These are phyloP conservation scores for Erebia ligea DNA, from an alignment of 2,888 invertebrate species.

Conservation along the genomic window DNA sequence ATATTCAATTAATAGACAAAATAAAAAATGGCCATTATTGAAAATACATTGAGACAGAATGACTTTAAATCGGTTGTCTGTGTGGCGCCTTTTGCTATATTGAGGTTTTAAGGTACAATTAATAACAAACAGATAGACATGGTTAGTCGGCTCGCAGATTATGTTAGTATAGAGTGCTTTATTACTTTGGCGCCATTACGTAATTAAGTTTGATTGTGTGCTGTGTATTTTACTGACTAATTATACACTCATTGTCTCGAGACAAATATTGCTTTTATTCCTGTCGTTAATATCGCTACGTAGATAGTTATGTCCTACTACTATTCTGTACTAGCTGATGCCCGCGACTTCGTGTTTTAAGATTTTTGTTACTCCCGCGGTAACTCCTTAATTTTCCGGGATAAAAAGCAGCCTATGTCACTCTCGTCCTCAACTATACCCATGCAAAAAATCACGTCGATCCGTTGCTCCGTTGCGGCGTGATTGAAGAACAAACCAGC, in stretches of 20 bases:
- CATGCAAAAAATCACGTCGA: too few species aligned
- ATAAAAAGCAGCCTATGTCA: too few species aligned
- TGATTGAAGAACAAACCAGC: too few species aligned
- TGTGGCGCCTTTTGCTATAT: constrained; percentile 27
- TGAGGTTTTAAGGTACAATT: constrained; percentile 38
- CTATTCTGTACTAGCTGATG: too few species aligned
- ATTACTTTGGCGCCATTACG: constrained; percentile 21
- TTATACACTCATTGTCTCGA: not conserved
- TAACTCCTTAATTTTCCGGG: too few species aligned
- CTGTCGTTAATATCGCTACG: too few species aligned
- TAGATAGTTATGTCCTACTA: too few species aligned
- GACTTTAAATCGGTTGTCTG: constrained; percentile 10
- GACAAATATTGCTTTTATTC: not conserved
- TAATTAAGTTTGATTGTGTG: constrained; percentile 8
- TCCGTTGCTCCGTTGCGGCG: too few species aligned
- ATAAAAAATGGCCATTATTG: not conserved
- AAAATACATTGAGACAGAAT: not conserved
- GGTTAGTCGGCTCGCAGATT: constrained; percentile 18
- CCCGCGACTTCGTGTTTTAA: too few species aligned
- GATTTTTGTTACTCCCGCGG: too few species aligned
- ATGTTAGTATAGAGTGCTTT: constrained; percentile 5
- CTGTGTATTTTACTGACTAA: not conserved
- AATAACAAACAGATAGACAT: constrained; percentile 32
- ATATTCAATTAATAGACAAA: not conserved
- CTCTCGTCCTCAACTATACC: too few species aligned